phyloP scores from a whole-genome alignment of 30 jellyfish, hydroid and myxozoan genomes.

The Hydractinia symbiolongicarpus region DNA sequence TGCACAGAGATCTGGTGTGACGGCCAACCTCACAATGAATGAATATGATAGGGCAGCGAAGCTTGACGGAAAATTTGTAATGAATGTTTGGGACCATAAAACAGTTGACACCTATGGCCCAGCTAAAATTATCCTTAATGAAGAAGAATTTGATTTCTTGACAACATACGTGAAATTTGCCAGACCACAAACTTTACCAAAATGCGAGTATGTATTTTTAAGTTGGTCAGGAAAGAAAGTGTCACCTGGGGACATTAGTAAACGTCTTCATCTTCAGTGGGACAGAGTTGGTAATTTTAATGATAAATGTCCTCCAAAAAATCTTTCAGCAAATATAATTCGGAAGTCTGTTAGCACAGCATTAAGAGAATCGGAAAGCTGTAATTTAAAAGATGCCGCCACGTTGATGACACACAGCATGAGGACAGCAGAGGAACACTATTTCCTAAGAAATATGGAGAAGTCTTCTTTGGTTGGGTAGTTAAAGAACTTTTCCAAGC shows the following conservation, averaged over 20 bases:
- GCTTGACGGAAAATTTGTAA: neutral
- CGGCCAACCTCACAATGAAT: conserved; percentile 8
- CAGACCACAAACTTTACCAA: conserved; percentile 17
- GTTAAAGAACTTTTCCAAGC: conserved; percentile 7
- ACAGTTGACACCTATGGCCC: conserved; percentile 12
- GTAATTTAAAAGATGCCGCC: conserved; percentile 11
- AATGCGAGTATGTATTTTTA: conserved; percentile 9
- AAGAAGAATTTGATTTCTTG: neutral
- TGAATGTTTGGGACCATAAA: conserved; percentile 24
- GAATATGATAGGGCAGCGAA: neutral
- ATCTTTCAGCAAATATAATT: conserved; percentile 16
- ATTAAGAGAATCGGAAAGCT: conserved; percentile 3
- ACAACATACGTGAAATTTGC: conserved; percentile 13
- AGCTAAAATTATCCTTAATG: neutral
- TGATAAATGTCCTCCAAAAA: conserved; percentile 2
- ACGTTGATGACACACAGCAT: conserved; percentile 7
- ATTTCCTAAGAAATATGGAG: conserved; percentile 10
- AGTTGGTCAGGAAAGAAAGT: conserved; percentile 20
- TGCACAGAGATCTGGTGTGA: conserved; percentile 14
- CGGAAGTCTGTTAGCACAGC: conserved; percentile 19
- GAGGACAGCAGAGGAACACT: conserved; percentile 20
- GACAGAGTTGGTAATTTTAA: conserved; percentile 7
- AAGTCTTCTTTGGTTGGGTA: neutral
- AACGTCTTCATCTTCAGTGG: conserved; percentile 18
- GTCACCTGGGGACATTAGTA: conserved; percentile 8